Percentiles rank a stretch among this genome's conserved stretches.
phyloP scores from a whole-genome alignment of 2,888 invertebrate species.

The Julus scandinavius region DNA sequence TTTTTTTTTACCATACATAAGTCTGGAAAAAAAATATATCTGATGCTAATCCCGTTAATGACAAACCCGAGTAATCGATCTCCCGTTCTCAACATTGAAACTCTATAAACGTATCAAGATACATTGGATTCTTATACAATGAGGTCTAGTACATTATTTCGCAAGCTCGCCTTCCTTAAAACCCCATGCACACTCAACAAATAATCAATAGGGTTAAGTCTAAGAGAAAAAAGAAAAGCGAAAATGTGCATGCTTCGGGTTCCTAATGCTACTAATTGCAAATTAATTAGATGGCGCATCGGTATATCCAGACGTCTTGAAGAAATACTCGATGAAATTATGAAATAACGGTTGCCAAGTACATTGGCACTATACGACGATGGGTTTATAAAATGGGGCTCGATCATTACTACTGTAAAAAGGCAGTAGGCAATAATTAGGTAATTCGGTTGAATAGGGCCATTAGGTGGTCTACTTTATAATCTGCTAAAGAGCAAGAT shows the following conservation, averaged over 20 bases:
- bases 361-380: not conserved
- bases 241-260: slow-evolving; percentile 9
- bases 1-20: not conserved
- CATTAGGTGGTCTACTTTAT: slow-evolving; percentile 35
- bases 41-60: slow-evolving; percentile 27
- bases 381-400: not conserved
- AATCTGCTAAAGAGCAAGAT: slow-evolving; percentile 9
- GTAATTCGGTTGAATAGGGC: slow-evolving; percentile 34
- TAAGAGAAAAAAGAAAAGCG: not conserved
- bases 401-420: slow-evolving; percentile 15
- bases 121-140: slow-evolving; percentile 15
- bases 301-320: not conserved
- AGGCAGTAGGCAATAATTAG: slow-evolving; percentile 20
- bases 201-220: slow-evolving; percentile 4
- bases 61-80: slow-evolving; percentile 40
- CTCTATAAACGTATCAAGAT: not conserved
- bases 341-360: not conserved
- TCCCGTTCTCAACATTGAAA: not conserved
- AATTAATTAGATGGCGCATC: slow-evolving; percentile 30
- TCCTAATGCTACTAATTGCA: slow-evolving; percentile 32
- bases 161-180: not conserved
- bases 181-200: not conserved
- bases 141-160: slow-evolving; percentile 22
- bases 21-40: not conserved
- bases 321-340: not conserved